A percentile compares a stretch with the other conserved stretches of the same genome.
These are phyloP conservation scores for Lophius americanus DNA, from an alignment of 2,797 vertebrate species.

Conservation along the genomic window DNA sequence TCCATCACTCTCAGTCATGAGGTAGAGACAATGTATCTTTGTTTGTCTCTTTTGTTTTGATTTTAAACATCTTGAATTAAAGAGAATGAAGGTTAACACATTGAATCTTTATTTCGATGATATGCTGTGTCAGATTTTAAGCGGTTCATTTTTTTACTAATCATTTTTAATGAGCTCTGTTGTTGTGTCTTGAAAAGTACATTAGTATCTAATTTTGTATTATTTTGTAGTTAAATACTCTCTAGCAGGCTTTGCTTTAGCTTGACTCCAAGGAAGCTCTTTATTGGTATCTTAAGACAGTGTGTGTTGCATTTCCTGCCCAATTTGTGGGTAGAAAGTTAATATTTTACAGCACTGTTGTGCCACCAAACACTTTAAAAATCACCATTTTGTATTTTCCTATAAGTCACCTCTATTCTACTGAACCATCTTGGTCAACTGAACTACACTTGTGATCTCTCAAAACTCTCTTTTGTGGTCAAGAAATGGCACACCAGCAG, in stretches of 20 bases:
- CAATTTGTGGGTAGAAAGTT: background rate
- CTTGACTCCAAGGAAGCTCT: background rate
- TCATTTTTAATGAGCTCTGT: too few relatives aligned
- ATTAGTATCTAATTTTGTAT: background rate
- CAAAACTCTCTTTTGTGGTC: background rate
- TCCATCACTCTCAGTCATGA: background rate
- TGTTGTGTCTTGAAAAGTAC: slow-evolving; percentile 3
- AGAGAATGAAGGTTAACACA: too few relatives aligned
- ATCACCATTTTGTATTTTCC: background rate
- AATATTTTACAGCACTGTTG: background rate
- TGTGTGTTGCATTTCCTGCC: background rate
- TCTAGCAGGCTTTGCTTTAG: background rate
- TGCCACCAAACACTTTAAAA: background rate
- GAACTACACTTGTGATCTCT: background rate
- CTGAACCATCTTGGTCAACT: background rate
- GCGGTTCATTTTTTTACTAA: too few relatives aligned
- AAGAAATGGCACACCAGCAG: background rate
- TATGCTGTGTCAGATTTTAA: too few relatives aligned
- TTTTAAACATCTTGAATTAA: too few relatives aligned
- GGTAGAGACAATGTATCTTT: background rate
- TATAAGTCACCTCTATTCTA: background rate
- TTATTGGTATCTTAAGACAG: background rate
- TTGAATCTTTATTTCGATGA: too few relatives aligned
- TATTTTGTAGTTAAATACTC: background rate
- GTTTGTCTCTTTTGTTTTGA: background rate